Base-by-base conservation (phyloP, 2,113 vertebrate genomes). In the Pipa parva region DNA sequence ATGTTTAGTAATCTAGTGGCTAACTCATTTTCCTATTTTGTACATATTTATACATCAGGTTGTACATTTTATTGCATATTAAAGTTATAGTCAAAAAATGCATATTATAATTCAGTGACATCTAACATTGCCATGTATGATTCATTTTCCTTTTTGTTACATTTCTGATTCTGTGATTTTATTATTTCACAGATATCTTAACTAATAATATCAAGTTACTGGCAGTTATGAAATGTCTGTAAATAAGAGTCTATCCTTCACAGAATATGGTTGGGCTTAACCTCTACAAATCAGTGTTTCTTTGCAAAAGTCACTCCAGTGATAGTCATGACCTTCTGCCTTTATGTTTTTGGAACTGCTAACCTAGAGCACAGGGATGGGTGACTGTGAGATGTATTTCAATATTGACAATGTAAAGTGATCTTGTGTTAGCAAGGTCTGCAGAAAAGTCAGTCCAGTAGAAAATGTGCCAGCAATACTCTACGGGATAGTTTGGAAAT, bases 321-420 rank as follows among this genome's bases (percentile, higher is more conserved):
- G 27, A 29, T 64, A 52, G 57, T 62, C 42, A 8, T 69, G 55
- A 68, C 63, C 27, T 67, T 27, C 48, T 12, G 36, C 21, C 54
- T 9, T 33, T 60, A 49, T 48, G 24, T 62, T 28, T 17, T 2
- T 39, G 57, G 4, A 58, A 48, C 11, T 71, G 31, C 22, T 63
- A 48, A 63, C 28, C 57, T 55, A 26, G 33, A 21, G 46, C 29
- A 8, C 49, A 36, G 45, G 54, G 28, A 69, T 52, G 46, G 51
- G 48, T 15, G 61, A 42, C 42, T 63, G 8, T 52, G 25, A 64
- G 72, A 54, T 61, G 45, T 10, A 64, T 56, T 71, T 72, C 37
- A 63, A 59, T 61, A 68, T 63, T 68, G 60, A 70, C 42, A 61
- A 29, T 72, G 69, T 50, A 65, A 72, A 60, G 21, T 54, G 61